phyloP scores from a whole-genome alignment of 2,797 vertebrate species.

The Rhodeus uyekii region DNA sequence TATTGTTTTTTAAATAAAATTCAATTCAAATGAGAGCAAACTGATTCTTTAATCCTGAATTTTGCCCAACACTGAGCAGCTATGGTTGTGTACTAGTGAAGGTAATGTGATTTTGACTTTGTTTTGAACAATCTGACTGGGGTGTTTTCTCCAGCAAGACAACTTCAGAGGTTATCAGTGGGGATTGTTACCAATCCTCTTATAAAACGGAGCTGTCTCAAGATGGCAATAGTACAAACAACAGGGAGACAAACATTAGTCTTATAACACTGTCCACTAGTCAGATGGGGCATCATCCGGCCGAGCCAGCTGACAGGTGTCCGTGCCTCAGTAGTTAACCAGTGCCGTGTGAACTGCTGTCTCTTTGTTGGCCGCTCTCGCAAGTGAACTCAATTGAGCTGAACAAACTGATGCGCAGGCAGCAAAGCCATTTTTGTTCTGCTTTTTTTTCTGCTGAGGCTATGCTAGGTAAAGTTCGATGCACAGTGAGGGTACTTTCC shows the following conservation, averaged over 20 bases:
- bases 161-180: conserved; percentile 29
- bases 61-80: background rate
- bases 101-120: background rate
- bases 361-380: conserved; percentile 31
- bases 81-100: background rate
- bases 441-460: conserved; percentile 9
- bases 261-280: background rate
- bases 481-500: conserved; percentile 26
- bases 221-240: conserved; percentile 31
- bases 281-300: background rate
- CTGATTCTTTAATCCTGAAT: background rate
- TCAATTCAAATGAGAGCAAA: background rate
- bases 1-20: background rate
- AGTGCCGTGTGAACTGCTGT: conserved; percentile 7
- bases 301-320: conserved; percentile 7
- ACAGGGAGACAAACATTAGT: conserved; percentile 24
- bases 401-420: conserved; percentile 39
- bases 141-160: background rate
- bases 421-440: conserved; percentile 15
- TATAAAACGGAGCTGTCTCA: conserved; percentile 50
- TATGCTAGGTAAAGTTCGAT: conserved; percentile 36
- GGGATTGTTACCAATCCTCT: conserved; percentile 63
- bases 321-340: conserved; percentile 26
- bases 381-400: conserved; percentile 41
- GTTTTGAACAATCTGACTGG: background rate